phyloP scores from a whole-genome alignment of 2,797 vertebrate species.

The Tenualosa thibaudeaui region DNA sequence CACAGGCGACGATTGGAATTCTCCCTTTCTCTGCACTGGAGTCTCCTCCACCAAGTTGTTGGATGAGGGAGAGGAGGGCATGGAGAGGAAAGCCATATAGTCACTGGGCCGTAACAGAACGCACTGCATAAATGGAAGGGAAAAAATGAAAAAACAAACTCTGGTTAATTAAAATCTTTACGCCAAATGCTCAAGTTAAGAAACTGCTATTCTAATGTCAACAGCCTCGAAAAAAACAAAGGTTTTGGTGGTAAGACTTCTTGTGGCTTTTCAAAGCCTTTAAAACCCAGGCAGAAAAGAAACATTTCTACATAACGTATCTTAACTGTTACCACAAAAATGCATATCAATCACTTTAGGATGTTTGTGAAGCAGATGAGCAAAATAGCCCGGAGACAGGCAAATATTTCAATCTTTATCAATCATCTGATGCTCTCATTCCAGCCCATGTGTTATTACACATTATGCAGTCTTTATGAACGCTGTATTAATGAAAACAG shows the following conservation, averaged over 20 bases:
- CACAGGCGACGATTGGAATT: slow-evolving; percentile 38
- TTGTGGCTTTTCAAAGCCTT: slow-evolving; percentile 26
- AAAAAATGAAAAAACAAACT: background rate
- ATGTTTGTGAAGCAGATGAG: slow-evolving; percentile 19
- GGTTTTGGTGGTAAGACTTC: background rate
- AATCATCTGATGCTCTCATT: slow-evolving; percentile 2
- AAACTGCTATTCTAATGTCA: background rate
- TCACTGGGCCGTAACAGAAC: background rate
- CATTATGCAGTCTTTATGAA: slow-evolving; percentile 1
- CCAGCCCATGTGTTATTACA: background rate
- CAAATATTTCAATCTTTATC: slow-evolving; percentile 13
- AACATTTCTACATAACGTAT: slow-evolving; percentile 23
- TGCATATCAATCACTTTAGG: slow-evolving; percentile 4
- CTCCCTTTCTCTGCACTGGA: slow-evolving; percentile 36
- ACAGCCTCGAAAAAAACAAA: slow-evolving; percentile 9
- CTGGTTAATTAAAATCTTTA: slow-evolving; percentile 16
- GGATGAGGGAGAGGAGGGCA: background rate
- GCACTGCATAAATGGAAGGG: background rate
- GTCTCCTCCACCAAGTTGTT: background rate
- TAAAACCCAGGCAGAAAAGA: slow-evolving; percentile 18
- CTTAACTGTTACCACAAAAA: slow-evolving; percentile 18
- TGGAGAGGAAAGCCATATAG: background rate
- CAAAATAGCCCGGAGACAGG: background rate
- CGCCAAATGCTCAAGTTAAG: slow-evolving; percentile 3
- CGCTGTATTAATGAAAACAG: background rate